A percentile compares a stretch with the other conserved stretches of the same genome.
phyloP scores from a whole-genome alignment of 1,140 invertebrate genomes.

The Batillaria attramentaria region DNA sequence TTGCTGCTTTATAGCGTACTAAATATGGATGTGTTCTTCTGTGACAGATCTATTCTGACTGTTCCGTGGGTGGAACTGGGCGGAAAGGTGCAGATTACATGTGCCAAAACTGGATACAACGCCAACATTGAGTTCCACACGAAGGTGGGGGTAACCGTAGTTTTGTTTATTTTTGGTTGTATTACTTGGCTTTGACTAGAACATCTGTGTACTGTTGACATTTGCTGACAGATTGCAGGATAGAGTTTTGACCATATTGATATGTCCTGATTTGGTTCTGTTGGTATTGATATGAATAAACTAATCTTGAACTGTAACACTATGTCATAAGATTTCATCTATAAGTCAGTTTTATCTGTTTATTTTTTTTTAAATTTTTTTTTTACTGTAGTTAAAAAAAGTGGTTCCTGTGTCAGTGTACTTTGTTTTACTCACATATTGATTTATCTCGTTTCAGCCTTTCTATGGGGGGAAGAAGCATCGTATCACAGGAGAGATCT shows the following conservation, averaged over 20 bases:
- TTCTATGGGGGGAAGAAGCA: constrained; percentile 76
- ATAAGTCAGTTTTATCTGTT: too few species aligned
- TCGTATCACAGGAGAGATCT: constrained; percentile 70
- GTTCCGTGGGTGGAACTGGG: constrained; percentile 76
- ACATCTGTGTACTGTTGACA: not conserved
- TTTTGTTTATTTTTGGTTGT: not conserved
- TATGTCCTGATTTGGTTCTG: too few species aligned
- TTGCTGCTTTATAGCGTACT: not conserved
- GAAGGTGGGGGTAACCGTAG: constrained; percentile 62
- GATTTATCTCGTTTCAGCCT: constrained; percentile 59
- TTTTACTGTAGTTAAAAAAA: not conserved
- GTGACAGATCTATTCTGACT: constrained; percentile 72
- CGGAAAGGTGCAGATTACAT: constrained; percentile 71
- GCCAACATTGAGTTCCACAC: constrained; percentile 74
- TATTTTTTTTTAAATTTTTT: constrained; percentile 14
- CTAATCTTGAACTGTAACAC: too few species aligned
- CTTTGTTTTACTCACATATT: not conserved
- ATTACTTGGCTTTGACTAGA: not conserved
- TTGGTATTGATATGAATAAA: too few species aligned
- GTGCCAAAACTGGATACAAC: constrained; percentile 74
- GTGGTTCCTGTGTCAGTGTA: too few species aligned
- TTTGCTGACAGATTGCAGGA: too few species aligned
- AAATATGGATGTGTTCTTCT: not conserved
- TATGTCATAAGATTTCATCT: too few species aligned
- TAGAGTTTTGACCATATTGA: too few species aligned